These are phyloP conservation scores for Melanotaenia duboulayi DNA, from an alignment of 2,113 vertebrate species.

Conservation along the genomic window DNA sequence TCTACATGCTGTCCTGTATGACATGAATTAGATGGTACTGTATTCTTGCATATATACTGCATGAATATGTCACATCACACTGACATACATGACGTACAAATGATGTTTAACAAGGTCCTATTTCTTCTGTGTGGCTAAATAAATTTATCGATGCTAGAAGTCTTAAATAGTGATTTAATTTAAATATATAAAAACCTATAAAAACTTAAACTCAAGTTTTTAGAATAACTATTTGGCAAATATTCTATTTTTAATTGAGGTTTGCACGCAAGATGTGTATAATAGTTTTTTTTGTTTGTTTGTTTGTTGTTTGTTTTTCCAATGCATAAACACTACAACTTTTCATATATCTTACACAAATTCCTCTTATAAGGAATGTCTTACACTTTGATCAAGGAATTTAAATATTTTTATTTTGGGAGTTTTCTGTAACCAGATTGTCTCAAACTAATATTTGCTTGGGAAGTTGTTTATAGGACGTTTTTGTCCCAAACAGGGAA, in stretches of 20 bases:
- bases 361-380: neutral
- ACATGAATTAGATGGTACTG: slow-evolving; percentile 8
- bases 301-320: neutral
- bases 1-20: slow-evolving; percentile 1
- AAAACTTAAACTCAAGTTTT: fast-evolving
- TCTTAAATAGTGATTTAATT: neutral
- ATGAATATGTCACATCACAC: neutral
- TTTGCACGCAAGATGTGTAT: neutral
- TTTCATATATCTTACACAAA: neutral
- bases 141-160: neutral
- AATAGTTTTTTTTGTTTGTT: neutral
- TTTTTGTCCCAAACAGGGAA: neutral
- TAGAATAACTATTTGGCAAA: slow-evolving; percentile 4
- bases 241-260: neutral
- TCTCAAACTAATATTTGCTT: neutral
- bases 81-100: slow-evolving; percentile 3
- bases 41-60: neutral
- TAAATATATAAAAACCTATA: neutral
- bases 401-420: neutral
- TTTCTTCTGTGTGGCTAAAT: neutral
- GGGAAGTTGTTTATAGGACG: neutral
- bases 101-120: neutral
- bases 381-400: neutral
- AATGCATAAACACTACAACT: fast-evolving
- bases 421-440: neutral